Evolutionary conservation across 2,888 invertebrate genomes (phyloP).

Genomic region (Stenotaenia linearis): DNA sequence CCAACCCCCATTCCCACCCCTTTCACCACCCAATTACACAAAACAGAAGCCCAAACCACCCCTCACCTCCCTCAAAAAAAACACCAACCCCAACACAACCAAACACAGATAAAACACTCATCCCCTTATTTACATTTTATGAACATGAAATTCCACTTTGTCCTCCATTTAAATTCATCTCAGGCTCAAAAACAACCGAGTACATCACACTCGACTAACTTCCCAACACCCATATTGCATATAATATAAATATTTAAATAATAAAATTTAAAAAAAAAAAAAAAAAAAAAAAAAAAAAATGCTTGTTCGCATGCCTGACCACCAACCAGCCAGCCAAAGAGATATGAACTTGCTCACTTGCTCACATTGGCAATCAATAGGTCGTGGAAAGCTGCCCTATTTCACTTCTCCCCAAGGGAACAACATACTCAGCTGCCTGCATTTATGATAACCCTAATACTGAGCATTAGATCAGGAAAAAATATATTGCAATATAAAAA

Average conservation of each 20-base stretch:
- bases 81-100: background rate
- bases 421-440: slow-evolving; percentile 24
- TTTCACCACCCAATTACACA: background rate
- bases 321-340: slow-evolving; percentile 14
- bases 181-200: background rate
- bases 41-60: background rate
- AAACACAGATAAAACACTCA: background rate
- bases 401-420: slow-evolving; percentile 3
- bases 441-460: slow-evolving; percentile 23
- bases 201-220: background rate
- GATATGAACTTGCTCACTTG: slow-evolving; percentile 24
- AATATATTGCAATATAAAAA: slow-evolving; percentile 8
- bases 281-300: background rate
- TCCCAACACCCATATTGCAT: background rate
- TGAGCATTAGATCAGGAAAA: background rate
- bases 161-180: background rate
- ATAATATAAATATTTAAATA: background rate
- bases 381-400: slow-evolving; percentile 14
- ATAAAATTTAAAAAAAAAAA: background rate
- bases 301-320: slow-evolving; percentile 19
- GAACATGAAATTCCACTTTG: background rate
- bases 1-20: no score
- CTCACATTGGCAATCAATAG: slow-evolving; percentile 1
- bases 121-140: background rate
- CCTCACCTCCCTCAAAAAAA: background rate